Evolutionary conservation across 2,797 vertebrate genomes (phyloP).

Genomic region (Lacerta bilineata): DNA sequence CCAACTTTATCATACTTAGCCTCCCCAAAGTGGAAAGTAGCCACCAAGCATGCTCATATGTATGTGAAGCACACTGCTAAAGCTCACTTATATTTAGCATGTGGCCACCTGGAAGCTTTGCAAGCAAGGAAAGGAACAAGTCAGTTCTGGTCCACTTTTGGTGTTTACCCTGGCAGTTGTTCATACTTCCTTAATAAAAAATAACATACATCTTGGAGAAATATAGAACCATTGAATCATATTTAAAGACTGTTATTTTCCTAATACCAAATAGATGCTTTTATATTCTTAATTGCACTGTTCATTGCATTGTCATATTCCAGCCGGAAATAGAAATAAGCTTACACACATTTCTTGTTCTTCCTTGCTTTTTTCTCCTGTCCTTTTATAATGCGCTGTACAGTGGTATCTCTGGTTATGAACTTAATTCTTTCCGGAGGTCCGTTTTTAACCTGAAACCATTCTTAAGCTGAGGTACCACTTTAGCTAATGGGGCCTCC

Average conservation of each 20-base stretch:
- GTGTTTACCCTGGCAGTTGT: neutral
- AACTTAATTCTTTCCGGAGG: too few relatives aligned
- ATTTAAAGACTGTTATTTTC: neutral
- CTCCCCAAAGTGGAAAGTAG: neutral
- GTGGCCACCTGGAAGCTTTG: too few relatives aligned
- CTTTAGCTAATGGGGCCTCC: too few relatives aligned
- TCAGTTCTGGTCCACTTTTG: neutral
- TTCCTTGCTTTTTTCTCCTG: neutral
- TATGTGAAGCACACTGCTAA: neutral
- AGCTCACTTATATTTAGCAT: neutral
- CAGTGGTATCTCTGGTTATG: too few relatives aligned
- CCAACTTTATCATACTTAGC: neutral
- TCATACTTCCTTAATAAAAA: neutral
- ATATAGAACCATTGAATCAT: neutral
- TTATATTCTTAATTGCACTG: neutral
- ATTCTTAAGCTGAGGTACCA: too few relatives aligned
- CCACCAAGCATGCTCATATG: neutral
- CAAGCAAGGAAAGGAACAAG: neutral
- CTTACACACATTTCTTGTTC: neutral
- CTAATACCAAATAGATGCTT: neutral
- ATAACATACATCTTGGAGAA: neutral
- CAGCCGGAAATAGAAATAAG: neutral
- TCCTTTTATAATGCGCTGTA: neutral
- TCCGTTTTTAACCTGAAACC: too few relatives aligned
- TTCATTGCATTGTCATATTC: neutral